phyloP scores from a whole-genome alignment of 2,888 invertebrate species.

The Aplocera efformata region DNA sequence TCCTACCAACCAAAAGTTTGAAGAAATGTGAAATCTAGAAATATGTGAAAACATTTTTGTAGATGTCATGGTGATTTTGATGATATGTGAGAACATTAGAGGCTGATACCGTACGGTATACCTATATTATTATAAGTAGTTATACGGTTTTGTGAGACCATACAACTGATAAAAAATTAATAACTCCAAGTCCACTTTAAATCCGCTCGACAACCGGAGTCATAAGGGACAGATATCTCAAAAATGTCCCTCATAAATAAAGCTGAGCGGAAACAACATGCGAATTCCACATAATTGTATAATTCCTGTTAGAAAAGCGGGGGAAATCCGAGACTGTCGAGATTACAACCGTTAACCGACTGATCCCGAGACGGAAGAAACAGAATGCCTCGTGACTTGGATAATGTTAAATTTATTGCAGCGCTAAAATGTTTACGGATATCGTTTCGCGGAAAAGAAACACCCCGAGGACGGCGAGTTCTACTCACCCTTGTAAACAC shows the following conservation, averaged over 20 bases:
- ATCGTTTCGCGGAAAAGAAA: constrained; percentile 66
- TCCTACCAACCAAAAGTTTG: no score
- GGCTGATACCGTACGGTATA: no score
- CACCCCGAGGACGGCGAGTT: constrained; percentile 62
- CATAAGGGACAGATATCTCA: constrained; percentile 29
- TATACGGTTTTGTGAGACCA: no score
- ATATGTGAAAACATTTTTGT: no score
- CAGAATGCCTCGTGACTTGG: constrained; percentile 76
- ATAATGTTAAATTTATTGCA: constrained; percentile 79
- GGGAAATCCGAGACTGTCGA: constrained; percentile 68
- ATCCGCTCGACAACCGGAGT: constrained; percentile 10
- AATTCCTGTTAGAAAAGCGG: constrained; percentile 62
- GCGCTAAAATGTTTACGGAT: constrained; percentile 80
- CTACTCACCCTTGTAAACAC: constrained; percentile 79
- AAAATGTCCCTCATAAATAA: constrained; percentile 34
- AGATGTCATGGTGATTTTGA: no score
- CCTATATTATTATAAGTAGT: no score
- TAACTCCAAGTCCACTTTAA: constrained; percentile 13
- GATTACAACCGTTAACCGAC: constrained; percentile 78
- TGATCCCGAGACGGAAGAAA: constrained; percentile 74
- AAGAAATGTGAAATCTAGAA: no score
- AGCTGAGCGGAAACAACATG: constrained; percentile 46
- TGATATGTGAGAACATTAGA: no score
- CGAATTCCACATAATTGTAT: constrained; percentile 64
- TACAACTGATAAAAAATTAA: neutral